Evolutionary conservation across 2,797 vertebrate genomes (phyloP), one percentile per base, ranked within the genome.

Genomic region (Anguilla megastoma): DNA sequence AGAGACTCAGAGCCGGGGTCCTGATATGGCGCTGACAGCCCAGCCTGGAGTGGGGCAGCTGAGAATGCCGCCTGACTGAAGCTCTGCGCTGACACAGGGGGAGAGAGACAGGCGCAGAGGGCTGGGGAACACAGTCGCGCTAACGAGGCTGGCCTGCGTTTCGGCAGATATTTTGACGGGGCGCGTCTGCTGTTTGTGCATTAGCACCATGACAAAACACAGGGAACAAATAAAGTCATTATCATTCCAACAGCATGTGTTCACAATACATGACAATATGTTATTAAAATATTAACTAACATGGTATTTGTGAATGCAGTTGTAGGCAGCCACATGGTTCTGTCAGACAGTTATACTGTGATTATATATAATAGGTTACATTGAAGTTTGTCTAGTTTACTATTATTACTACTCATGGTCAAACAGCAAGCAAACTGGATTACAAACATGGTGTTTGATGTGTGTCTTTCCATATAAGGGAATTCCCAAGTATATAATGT

Each of bases 11-110:
- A 0, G 87, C 83, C 36, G 36, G 63, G 83, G 24, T 88, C 84
- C 74, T 90, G 91, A 91, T 86, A 85, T 89, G 87, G 88, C 87
- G 94, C 87, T 93, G 92, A 94, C 92, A 93, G 91, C 85, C 89
- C 89, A 89, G 90, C 90, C 52, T 14, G 91, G 89, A 50, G 87
- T 52, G 88, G 89, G 7, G 93, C 93, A 94, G 93, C 93, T 94
- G 93, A 90, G 93, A 94, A 94, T 94, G 92, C 89, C 85, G 91
- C 91, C 36, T 33, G 56, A n/a, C 52, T 41, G 54, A 21, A 41
- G 58, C 85, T 10, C 18, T 5, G 33, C 18, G 58, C 85, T 66
- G 24, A 66, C 48, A 48, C 27, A 10, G 21, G 33, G 58, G 8
- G 85, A 54, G 56, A 9, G 85, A 54, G 56, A 9, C 21, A n/a